These are phyloP conservation scores for Bombus sibiricus DNA, from an alignment of 1,140 invertebrate genomes.

Conservation along the genomic window DNA sequence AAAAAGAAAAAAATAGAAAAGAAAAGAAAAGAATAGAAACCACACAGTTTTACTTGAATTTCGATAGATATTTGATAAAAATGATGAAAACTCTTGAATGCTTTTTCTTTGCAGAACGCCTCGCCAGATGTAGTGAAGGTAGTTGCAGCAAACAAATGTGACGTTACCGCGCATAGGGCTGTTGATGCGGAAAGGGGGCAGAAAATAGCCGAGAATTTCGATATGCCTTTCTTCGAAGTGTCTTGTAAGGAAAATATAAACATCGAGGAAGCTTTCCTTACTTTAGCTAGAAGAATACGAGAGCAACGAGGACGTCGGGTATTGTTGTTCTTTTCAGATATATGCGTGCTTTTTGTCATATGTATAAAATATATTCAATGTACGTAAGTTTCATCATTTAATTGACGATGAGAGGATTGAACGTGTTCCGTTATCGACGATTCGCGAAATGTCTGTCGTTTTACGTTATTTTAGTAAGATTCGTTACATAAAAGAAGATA, in stretches of 20 bases:
- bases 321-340: slow-evolving; percentile 47
- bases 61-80: background rate
- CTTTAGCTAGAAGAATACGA: slow-evolving; percentile 90
- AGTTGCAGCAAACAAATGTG: slow-evolving; percentile 93
- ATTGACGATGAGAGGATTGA: too few relatives aligned
- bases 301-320: slow-evolving; percentile 90
- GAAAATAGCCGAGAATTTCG: slow-evolving; percentile 95
- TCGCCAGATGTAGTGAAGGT: slow-evolving; percentile 93
- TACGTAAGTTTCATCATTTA: background rate
- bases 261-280: slow-evolving; percentile 93
- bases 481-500: too few relatives aligned
- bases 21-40: too few relatives aligned
- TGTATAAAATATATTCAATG: background rate
- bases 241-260: slow-evolving; percentile 96
- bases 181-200: slow-evolving; percentile 90
- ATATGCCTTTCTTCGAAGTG: slow-evolving; percentile 96
- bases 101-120: slow-evolving; percentile 87
- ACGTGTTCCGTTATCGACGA: background rate
- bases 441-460: background rate
- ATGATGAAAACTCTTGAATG: background rate
- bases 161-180: slow-evolving; percentile 87
- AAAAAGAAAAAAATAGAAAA: too few relatives aligned
- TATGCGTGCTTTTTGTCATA: background rate
- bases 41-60: background rate
- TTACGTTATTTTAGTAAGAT: too few relatives aligned